Evolutionary conservation across 2,888 invertebrate species (phyloP).

Genomic region (Troides helena): DNA sequence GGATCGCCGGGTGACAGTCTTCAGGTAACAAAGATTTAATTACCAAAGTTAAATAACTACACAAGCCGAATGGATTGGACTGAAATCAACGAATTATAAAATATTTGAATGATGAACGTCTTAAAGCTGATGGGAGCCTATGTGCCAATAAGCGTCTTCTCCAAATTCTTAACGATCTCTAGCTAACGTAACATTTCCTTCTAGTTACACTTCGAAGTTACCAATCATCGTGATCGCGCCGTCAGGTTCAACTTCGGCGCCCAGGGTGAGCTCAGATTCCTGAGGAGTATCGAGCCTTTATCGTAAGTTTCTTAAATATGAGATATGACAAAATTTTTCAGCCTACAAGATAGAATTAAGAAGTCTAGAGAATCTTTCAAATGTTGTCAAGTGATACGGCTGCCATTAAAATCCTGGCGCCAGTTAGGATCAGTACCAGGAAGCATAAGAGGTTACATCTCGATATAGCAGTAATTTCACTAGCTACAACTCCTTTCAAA

Average conservation of each 20-base stretch:
- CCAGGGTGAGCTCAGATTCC: constrained; percentile 78
- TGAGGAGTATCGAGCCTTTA: constrained; percentile 78
- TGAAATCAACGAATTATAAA: too few species aligned
- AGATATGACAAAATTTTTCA: too few species aligned
- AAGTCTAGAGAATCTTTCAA: too few species aligned
- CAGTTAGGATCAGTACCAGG: too few species aligned
- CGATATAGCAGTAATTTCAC: too few species aligned
- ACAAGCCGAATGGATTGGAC: neutral
- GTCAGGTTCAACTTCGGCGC: constrained; percentile 81
- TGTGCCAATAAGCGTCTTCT: neutral
- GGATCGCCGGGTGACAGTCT: constrained; percentile 66
- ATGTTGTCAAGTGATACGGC: too few species aligned
- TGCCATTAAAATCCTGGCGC: too few species aligned
- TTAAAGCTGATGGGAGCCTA: neutral
- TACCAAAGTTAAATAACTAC: neutral
- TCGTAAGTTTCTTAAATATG: constrained; percentile 60
- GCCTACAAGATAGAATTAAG: neutral
- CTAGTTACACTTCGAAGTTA: constrained; percentile 85
- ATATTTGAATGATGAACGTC: too few species aligned
- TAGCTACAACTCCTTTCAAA: too few species aligned
- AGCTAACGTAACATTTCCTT: neutral
- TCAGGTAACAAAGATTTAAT: constrained; percentile 51
- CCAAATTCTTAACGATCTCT: neutral
- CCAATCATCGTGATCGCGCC: constrained; percentile 82
- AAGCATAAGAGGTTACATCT: too few species aligned